phyloP scores from a whole-genome alignment of 2,797 vertebrate species.

The Danio albolineatus region DNA sequence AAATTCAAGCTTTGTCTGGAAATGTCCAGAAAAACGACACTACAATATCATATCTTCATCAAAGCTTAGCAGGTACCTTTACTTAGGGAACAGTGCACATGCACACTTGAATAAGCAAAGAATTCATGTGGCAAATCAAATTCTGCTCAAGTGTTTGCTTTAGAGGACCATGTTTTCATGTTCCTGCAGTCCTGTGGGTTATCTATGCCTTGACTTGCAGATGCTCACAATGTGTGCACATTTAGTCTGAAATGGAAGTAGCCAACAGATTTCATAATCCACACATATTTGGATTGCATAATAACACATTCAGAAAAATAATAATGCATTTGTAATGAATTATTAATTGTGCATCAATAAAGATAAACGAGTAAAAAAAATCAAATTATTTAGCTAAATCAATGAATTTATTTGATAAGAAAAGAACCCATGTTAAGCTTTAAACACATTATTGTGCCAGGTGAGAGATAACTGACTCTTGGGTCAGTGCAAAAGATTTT shows the following conservation, averaged over 20 bases:
- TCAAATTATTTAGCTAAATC: neutral
- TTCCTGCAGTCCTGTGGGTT: neutral
- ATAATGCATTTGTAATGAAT: too few species aligned
- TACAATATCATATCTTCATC: constrained; percentile 9
- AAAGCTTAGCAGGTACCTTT: constrained; percentile 4
- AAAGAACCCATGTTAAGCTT: neutral
- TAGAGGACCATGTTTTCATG: neutral
- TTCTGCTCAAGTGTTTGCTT: constrained; percentile 26
- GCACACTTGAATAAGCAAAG: constrained; percentile 20
- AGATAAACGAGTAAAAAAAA: neutral
- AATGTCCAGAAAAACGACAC: constrained; percentile 15
- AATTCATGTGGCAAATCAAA: constrained; percentile 39
- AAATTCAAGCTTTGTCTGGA: neutral
- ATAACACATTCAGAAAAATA: neutral
- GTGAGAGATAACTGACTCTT: too few species aligned
- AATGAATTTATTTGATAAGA: neutral
- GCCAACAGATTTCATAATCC: too few species aligned
- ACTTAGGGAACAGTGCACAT: constrained; percentile 2
- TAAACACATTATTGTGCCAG: neutral
- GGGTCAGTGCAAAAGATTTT: too few species aligned
- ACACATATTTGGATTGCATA: neutral
- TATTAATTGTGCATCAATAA: neutral
- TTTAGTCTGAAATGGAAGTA: neutral
- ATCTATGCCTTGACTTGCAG: neutral
- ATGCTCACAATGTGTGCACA: neutral